phyloP scores from a whole-genome alignment of 2,888 invertebrate species.

The Phymatocera aterrima region DNA sequence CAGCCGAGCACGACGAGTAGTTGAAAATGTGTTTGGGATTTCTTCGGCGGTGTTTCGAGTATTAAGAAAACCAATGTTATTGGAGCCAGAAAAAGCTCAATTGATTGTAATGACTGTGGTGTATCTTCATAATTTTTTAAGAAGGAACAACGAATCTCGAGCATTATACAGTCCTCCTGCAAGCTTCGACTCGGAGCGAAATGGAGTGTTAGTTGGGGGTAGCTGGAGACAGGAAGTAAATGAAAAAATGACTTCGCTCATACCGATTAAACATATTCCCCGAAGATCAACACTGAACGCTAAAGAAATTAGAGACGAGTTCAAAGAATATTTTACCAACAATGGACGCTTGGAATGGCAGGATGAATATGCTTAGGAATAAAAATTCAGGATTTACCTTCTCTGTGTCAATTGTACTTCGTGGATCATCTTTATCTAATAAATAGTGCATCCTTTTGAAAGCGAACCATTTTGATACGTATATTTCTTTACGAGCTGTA shows the following conservation, averaged over 20 bases:
- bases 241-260: conserved; percentile 32
- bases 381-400: too few species aligned
- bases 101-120: conserved; percentile 54
- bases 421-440: too few species aligned
- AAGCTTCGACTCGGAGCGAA: conserved; percentile 54
- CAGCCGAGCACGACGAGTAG: conserved; percentile 50
- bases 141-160: conserved; percentile 52
- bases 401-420: too few species aligned
- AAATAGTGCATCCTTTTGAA: too few species aligned
- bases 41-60: conserved; percentile 52
- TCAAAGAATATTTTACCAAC: too few species aligned
- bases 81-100: conserved; percentile 54
- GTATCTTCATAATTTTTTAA: conserved; percentile 57
- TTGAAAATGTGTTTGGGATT: conserved; percentile 56
- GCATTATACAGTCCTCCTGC: conserved; percentile 55
- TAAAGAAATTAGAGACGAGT: conserved; percentile 41
- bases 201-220: conserved; percentile 52
- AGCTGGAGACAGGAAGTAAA: conserved; percentile 51
- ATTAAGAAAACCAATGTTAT: conserved; percentile 53
- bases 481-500: too few species aligned
- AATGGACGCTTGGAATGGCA: too few species aligned
- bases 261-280: conserved; percentile 41
- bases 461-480: too few species aligned
- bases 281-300: conserved; percentile 46
- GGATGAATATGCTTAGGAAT: too few species aligned